These are phyloP conservation scores for Melanotus villosus DNA, from an alignment of 2,888 invertebrate genomes.

Conservation along the genomic window DNA sequence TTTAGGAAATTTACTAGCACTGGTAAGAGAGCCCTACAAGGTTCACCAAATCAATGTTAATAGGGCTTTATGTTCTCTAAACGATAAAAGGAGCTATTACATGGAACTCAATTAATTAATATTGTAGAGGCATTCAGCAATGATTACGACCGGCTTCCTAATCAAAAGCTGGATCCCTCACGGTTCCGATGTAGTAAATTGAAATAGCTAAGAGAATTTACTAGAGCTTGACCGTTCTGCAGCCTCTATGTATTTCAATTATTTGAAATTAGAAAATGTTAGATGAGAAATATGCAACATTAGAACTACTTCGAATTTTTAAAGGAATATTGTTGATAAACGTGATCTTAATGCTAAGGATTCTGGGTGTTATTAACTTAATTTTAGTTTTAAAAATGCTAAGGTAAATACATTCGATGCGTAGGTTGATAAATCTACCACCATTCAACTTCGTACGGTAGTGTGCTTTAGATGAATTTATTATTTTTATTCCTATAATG, in stretches of 20 bases:
- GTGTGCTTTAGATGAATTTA: background rate
- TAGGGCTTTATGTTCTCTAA: conserved; percentile 42
- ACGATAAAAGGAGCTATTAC: conserved; percentile 44
- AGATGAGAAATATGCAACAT: conserved; percentile 19
- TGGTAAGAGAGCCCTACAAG: conserved; percentile 21
- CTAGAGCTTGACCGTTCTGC: conserved; percentile 46
- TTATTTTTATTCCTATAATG: background rate
- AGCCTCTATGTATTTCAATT: conserved; percentile 38
- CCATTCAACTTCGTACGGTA: too few relatives aligned
- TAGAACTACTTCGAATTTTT: background rate
- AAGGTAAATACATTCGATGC: too few relatives aligned
- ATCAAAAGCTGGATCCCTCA: conserved; percentile 49
- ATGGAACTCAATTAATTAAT: conserved; percentile 53
- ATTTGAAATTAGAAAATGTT: conserved; percentile 37
- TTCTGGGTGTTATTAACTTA: too few relatives aligned
- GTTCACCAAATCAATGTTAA: conserved; percentile 41
- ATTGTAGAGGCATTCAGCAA: conserved; percentile 51
- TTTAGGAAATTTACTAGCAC: conserved; percentile 27
- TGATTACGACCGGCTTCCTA: conserved; percentile 52
- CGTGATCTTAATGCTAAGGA: too few relatives aligned
- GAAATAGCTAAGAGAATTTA: conserved; percentile 48
- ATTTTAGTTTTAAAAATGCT: too few relatives aligned
- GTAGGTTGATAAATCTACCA: too few relatives aligned
- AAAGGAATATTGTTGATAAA: conserved; percentile 26
- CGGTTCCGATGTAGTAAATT: conserved; percentile 47